Evolutionary conservation across 1,140 invertebrate genomes (phyloP), one percentile per base, ranked within the genome.

Genomic region (Micrasema minimum): DNA sequence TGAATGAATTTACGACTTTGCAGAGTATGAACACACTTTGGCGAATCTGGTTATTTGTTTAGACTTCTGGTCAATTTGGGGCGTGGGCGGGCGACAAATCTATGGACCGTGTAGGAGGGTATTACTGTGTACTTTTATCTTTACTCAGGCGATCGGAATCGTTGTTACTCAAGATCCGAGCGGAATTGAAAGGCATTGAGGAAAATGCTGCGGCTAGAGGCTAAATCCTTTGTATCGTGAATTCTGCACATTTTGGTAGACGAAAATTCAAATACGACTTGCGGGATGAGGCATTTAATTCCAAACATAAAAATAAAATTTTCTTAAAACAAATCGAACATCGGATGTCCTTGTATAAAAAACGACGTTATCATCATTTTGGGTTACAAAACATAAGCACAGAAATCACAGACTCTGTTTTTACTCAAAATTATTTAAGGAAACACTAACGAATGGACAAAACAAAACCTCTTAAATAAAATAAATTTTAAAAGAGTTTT

Each of bases 31-130:
- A 31, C 59, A 48, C 59, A 46, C 12, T 31, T 57, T 45, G 26
- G 43, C 59, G 9, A 64, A 64, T 64, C 59, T 64, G 22, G 59
- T 64, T 64, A 64, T 64, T 64, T 64, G 59, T 46, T 64, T 64
- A 45, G 43, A 64, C 59, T 64, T 31, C 59, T 64, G 22, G 43
- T 22, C 59, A 46, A 64, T 64, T 45, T 64, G 20, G 23, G 38
- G 41, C 9, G 59, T 64, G 23, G 59, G 59, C 59, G 59, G 23
- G 5, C 22, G 22, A 26, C 59, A n/a, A 26, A 64, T 46, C 43
- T 35, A 16, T 26, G 12, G 14, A 23, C 43, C 41, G 43, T 16
- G 59, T 64, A 41, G 59, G 59, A 64, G 14, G 59, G 12, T 18
- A 46, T 26, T 41, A 41, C n/a, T 11, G 22, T 18, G 48, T 38